Evolutionary conservation across 2,113 vertebrate species (phyloP), one percentile per base, ranked within the genome.

Genomic region (Zosterops borbonicus): DNA sequence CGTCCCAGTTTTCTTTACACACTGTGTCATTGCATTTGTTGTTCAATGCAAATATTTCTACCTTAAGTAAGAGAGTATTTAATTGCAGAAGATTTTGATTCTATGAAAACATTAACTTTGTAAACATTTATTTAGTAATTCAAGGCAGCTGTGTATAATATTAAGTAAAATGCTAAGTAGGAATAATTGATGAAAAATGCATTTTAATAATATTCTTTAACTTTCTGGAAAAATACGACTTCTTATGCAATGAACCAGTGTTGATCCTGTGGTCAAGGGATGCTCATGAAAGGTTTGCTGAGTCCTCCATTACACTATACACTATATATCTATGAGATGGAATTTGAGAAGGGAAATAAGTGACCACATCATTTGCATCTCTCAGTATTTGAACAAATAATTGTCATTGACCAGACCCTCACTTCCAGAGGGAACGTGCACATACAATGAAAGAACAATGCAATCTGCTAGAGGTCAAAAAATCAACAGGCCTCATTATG

Each of bases 61-160:
- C n/a, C 17, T 76, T 69, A 84, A 92, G 65, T 75, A 39, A 81
- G 44, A 83, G 7, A 15, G 9, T 27, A 77, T 85, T 44, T 39
- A 88, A 81, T 83, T 6, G 29, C 47, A 82, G 62, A 41, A 50
- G 21, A 75, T 63, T 87, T 92, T 94, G 33, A 37, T 83, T 46
- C 35, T 49, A 35, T 29, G 25, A 70, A 92, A 96, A 53, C 27
- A 42, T 47, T 88, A 90, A 91, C 93, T 96, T 92, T 94, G 29
- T 94, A 73, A 94, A 46, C 18, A 46, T 46, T 46, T 20, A 91
- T 95, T 95, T 92, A 95, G 31, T 94, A 73, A 94, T 42, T 39
- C 35, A 78, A 68, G 25, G 76, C 56, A 92, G 20, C 39, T 75
- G 64, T 35, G 15, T 78, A 60, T 65, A 35, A 29, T 53, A 64